Evolutionary conservation across 1,140 invertebrate species (phyloP).

Genomic region (Scaptomyza montana): DNA sequence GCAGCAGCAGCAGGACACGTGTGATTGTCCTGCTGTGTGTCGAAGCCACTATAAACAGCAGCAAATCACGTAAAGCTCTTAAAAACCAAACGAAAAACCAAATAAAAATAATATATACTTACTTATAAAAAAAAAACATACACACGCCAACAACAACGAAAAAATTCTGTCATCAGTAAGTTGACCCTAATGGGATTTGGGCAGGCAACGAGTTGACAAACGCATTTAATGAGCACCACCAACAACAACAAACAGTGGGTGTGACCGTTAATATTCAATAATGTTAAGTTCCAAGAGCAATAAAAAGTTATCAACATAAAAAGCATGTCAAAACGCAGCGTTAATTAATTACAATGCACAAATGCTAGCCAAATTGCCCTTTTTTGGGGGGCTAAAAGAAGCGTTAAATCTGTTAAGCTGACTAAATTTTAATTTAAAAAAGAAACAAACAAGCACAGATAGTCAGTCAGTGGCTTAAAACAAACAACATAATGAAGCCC

Average conservation of each 20-base stretch:
- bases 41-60: slow-evolving; percentile 26
- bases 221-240: slow-evolving; percentile 68
- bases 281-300: slow-evolving; percentile 30
- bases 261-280: slow-evolving; percentile 77
- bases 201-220: slow-evolving; percentile 69
- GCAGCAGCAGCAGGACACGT: slow-evolving; percentile 52
- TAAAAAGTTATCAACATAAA: slow-evolving; percentile 63
- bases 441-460: slow-evolving; percentile 17
- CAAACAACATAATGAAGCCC: slow-evolving; percentile 79
- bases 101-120: not conserved
- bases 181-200: slow-evolving; percentile 63
- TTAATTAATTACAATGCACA: slow-evolving; percentile 73
- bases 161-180: slow-evolving; percentile 72
- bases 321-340: slow-evolving; percentile 65
- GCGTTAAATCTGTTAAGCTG: slow-evolving; percentile 73
- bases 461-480: slow-evolving; percentile 19
- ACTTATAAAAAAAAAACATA: not conserved
- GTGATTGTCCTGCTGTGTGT: slow-evolving; percentile 57
- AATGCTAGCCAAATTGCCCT: slow-evolving; percentile 14
- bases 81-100: not conserved
- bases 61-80: slow-evolving; percentile 66
- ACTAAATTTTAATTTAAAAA: slow-evolving; percentile 80
- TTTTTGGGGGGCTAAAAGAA: slow-evolving; percentile 39
- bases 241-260: slow-evolving; percentile 25
- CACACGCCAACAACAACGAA: slow-evolving; percentile 14